Percentiles rank a stretch among this genome's conserved stretches.
phyloP scores from a whole-genome alignment of 2,797 vertebrate genomes.

The Enteromius afrohamiltoni region DNA sequence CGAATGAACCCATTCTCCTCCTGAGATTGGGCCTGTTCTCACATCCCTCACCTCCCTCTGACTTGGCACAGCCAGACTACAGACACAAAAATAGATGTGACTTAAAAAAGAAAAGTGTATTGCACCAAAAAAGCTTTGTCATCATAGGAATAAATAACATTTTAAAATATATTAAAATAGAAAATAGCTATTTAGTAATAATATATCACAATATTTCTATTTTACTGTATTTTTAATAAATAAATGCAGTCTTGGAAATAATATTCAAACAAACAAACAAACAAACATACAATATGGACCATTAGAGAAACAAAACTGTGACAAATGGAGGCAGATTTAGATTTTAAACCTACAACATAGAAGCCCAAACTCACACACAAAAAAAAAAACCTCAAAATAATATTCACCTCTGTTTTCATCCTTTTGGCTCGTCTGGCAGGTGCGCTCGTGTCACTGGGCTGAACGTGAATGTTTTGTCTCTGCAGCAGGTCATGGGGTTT shows the following conservation, averaged over 20 bases:
- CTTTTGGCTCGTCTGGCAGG: slow-evolving; percentile 90
- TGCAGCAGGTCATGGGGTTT: slow-evolving; percentile 86
- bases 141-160: not conserved
- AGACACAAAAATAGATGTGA: not conserved
- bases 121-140: not conserved
- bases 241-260: not conserved
- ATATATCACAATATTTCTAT: not conserved
- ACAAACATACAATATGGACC: not conserved
- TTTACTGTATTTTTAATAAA: not conserved
- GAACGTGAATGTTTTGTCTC: slow-evolving; percentile 75
- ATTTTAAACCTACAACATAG: not conserved
- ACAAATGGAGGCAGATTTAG: not conserved
- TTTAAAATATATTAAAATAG: not conserved
- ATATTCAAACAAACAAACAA: not conserved
- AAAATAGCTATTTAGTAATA: not conserved
- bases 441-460: slow-evolving; percentile 75
- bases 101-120: not conserved
- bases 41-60: slow-evolving; percentile 80
- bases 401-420: slow-evolving; percentile 87
- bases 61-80: slow-evolving; percentile 79
- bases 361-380: not conserved
- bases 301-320: not conserved
- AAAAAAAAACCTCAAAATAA: not conserved
- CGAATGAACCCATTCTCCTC: slow-evolving; percentile 90
- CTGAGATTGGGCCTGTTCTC: slow-evolving; percentile 89